Base-by-base conservation (phyloP, 2,797 vertebrate species). In the Smutsia temminckii region DNA sequence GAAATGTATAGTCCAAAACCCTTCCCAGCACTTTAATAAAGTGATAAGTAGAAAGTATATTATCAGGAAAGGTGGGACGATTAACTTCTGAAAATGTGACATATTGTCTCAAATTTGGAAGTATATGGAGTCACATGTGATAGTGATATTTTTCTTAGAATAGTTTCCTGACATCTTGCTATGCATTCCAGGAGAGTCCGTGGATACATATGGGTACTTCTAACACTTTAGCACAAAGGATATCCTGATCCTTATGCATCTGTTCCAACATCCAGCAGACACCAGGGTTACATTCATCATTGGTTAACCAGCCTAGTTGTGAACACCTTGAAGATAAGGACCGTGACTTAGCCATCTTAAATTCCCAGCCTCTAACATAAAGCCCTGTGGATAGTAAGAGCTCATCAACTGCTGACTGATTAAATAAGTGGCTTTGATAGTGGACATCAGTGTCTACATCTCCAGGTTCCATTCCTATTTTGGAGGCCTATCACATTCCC, bases 21-120 rank as follows among this genome's bases (percentile, higher is more conserved):
- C 59, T 92, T 68, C 12, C 12, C 18, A 12, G 12, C 21, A 71
- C 61, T 77, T 78, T 59, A 71, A 59, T 55, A 51, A 32, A 77
- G 57, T 37, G 29, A 61, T 13, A 83, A 27, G 29, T 69, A 29
- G 21, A 25, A 79, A 83, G 32, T 42, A 27, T 20, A 69, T 74
- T 68, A 80, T 75, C 74, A 59, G 68, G 37, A 94, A 74, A 88
- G 49, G 40, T 64, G 42, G 32, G 23, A 32, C 13, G 3, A 77
- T 92, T 46, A 87, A 40, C 55, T 89, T 89, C 66, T 51, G 10
- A 86, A 74, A 69, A 85, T 64, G 53, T 23, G 59, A 46, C 79
- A 63, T 80, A 55, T 66, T 78, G 40, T 25, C 49, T 94, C 63
- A 79, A 91, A 83, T 61, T 83, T 66, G 21, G 59, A 92, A 89